Conservation (phyloP, 2,888 invertebrate genomes). For the Ochropleura leucogaster region DNA sequence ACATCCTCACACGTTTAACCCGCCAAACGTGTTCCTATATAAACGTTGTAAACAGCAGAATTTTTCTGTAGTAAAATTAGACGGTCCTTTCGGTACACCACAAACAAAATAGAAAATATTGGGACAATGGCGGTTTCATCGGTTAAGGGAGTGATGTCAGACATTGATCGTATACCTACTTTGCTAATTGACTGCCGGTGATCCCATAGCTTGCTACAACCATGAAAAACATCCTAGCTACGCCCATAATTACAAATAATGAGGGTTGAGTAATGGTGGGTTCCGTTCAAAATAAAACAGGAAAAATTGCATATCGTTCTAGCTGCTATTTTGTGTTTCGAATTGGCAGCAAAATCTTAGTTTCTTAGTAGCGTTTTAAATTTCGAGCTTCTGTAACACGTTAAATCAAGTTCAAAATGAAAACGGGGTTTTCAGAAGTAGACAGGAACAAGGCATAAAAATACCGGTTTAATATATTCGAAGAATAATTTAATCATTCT, state of each 20-base stretch:
- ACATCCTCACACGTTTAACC: too few species aligned
- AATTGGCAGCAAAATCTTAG: not conserved
- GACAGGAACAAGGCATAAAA: not conserved
- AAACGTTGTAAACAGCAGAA: not conserved
- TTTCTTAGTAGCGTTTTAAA: not conserved
- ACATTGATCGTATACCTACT: constrained; percentile 48
- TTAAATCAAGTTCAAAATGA: not conserved
- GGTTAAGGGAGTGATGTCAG: constrained; percentile 42
- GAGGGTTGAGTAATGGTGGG: not conserved
- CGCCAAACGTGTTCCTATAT: not conserved
- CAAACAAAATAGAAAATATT: constrained; percentile 37
- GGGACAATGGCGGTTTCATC: not conserved
- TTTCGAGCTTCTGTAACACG: not conserved
- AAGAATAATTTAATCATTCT: not conserved
- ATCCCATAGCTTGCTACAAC: constrained; percentile 37
- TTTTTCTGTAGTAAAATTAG: not conserved
- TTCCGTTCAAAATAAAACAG: not conserved
- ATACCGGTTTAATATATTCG: not conserved
- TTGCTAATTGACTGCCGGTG: constrained; percentile 37
- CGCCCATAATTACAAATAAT: constrained; percentile 29
- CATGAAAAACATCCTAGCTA: constrained; percentile 21
- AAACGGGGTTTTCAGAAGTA: not conserved
- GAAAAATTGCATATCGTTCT: not conserved
- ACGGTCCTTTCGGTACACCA: constrained; percentile 2
- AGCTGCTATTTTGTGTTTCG: not conserved